Base-by-base conservation (phyloP, 1,140 invertebrate genomes). In the Papilio dardanus region DNA sequence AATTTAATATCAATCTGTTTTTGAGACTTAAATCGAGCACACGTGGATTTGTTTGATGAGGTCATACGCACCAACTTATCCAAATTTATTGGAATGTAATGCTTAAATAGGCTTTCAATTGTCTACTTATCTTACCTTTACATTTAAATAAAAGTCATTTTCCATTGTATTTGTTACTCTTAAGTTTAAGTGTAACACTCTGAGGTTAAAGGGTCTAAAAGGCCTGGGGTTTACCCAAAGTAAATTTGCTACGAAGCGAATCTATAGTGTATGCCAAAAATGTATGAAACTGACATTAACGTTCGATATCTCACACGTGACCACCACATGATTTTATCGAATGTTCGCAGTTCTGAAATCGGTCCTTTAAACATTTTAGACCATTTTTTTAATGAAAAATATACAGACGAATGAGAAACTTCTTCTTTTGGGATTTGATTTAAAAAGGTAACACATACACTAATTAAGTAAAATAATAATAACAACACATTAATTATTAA, bases 1-100 rank as follows among this genome's bases (percentile, higher is more conserved):
- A 73, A 73, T 73, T 73, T 73, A 73, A 73, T 71, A 71, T 69
- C 67, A 69, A 69, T 69, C 67, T 40, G n/a, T 69, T 69, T 69
- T 69, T 40, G 67, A 69, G 35, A 37, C 67, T 69, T 24, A 69
- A 69, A 69, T 69, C 31, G 33, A 40, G 31, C 33, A 40, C 31
- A 69, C 35, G 67, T 40, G 35, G 31, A 66, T 69, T 40, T 69
- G 67, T 69, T 69, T 69, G 67, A 35, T 66, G 65, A 33, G 28
- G 54, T 62, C 54, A 62, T 62, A 62, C 24, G 24, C 54, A 62
- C 10, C 24, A 28, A 62, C 54, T 62, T 62, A 7, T 62, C 54
- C 10, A 10, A 28, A 12, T 62, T 62, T 62, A 62, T 28, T 62
- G 10, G 3, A 28, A 28, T 10, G 54, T 58, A 58, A 58, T 12